phyloP scores from a whole-genome alignment of 2,113 vertebrate genomes.

The Macrotus californicus region DNA sequence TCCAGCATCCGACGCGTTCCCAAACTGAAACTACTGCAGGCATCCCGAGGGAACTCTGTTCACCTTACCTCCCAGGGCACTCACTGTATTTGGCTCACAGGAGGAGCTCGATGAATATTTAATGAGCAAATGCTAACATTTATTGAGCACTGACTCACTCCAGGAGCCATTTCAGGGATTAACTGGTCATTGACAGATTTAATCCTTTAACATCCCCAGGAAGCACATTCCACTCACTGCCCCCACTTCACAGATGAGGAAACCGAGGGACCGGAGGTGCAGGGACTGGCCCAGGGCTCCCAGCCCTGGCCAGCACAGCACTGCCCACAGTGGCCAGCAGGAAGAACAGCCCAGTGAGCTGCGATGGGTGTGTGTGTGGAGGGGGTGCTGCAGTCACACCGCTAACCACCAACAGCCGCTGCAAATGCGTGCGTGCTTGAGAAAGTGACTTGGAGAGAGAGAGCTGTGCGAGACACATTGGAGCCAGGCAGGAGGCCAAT shows the following conservation, averaged over 20 bases:
- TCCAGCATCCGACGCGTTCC: accelerated
- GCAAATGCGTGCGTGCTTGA: accelerated
- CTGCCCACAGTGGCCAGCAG: not conserved
- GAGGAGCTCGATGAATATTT: not conserved
- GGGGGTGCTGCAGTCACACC: not conserved
- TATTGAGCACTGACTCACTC: not conserved
- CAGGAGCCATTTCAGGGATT: not conserved
- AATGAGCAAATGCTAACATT: not conserved
- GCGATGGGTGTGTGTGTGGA: not conserved
- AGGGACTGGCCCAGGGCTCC: not conserved
- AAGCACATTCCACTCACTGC: not conserved
- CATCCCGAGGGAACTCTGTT: not conserved
- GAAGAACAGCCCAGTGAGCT: not conserved
- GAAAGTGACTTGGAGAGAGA: not conserved
- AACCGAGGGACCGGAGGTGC: accelerated
- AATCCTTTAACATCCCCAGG: not conserved
- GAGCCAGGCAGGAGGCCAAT: not conserved
- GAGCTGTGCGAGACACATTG: not conserved
- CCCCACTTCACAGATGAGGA: not conserved
- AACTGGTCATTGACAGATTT: not conserved
- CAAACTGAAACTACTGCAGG: not conserved
- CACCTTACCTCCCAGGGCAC: not conserved
- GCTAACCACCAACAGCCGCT: not conserved
- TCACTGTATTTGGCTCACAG: not conserved
- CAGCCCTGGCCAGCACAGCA: not conserved